Percentiles rank a stretch among this genome's conserved stretches.
Evolutionary conservation across 2,113 vertebrate species (phyloP).

Genomic region (Nycticebus coucang): DNA sequence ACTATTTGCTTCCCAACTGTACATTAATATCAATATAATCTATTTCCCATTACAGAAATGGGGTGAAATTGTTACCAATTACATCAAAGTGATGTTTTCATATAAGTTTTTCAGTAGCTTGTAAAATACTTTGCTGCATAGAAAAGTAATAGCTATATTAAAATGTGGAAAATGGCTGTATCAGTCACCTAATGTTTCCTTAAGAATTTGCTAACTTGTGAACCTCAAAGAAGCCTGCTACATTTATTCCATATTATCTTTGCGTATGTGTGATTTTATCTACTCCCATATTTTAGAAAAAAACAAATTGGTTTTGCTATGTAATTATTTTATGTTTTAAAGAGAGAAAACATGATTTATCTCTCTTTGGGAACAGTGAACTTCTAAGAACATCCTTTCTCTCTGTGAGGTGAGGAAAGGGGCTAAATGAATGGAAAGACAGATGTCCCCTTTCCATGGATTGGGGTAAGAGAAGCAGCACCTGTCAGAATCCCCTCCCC

Average conservation of each 20-base stretch:
- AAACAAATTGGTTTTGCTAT: background rate
- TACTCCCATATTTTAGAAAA: background rate
- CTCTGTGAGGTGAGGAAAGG: background rate
- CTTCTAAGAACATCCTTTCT: background rate
- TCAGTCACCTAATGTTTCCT: background rate
- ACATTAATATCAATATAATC: slow-evolving; percentile 34
- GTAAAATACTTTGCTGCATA: background rate
- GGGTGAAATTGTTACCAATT: background rate
- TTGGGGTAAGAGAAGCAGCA: background rate
- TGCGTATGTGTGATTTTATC: background rate
- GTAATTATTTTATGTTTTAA: slow-evolving; percentile 13
- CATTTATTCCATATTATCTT: background rate
- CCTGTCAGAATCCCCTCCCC: background rate
- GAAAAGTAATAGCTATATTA: background rate
- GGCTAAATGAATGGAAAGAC: background rate
- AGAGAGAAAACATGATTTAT: background rate
- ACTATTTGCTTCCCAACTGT: slow-evolving; percentile 17
- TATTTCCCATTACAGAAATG: background rate
- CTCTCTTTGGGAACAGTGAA: slow-evolving; percentile 6
- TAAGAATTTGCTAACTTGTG: slow-evolving; percentile 7
- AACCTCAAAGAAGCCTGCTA: background rate
- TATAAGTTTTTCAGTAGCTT: background rate
- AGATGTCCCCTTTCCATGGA: background rate
- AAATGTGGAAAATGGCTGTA: background rate
- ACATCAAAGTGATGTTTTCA: background rate